phyloP scores from a whole-genome alignment of 2,888 invertebrate species.

The Cetonia aurata region DNA sequence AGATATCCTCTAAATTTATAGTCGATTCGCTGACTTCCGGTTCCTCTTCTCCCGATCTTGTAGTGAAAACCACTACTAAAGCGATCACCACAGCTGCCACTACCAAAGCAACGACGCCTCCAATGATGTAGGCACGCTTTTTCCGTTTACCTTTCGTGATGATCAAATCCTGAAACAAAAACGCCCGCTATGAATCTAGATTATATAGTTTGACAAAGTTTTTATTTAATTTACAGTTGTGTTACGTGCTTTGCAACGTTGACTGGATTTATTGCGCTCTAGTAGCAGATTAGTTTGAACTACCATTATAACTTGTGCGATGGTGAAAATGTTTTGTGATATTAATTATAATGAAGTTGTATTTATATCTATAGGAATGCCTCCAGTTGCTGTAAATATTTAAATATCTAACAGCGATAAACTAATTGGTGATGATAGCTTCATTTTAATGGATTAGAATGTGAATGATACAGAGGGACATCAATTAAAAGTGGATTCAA shows the following conservation, averaged over 20 bases:
- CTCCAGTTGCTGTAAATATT: not conserved
- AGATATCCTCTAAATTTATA: constrained; percentile 78
- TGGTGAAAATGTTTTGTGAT: not conserved
- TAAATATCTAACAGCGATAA: constrained; percentile 3
- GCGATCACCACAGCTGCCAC: constrained; percentile 74
- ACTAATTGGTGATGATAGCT: not conserved
- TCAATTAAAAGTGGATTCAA: no score
- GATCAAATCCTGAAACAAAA: constrained; percentile 72
- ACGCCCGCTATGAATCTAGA: not conserved
- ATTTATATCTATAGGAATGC: not conserved
- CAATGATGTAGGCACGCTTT: constrained; percentile 69
- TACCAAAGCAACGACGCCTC: constrained; percentile 70
- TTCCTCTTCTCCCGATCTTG: constrained; percentile 45
- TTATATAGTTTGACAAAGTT: not conserved
- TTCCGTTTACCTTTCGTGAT: constrained; percentile 70
- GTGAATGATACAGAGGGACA: no score
- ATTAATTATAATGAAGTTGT: not conserved
- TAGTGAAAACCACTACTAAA: constrained; percentile 62
- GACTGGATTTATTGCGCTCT: not conserved
- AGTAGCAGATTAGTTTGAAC: not conserved
- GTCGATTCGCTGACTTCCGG: constrained; percentile 57
- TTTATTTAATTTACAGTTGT: no score
- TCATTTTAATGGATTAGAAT: no score
- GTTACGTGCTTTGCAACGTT: not conserved
- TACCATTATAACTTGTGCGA: not conserved